Base-by-base conservation (phyloP, 1,140 invertebrate species). In the Solenopsis invicta region DNA sequence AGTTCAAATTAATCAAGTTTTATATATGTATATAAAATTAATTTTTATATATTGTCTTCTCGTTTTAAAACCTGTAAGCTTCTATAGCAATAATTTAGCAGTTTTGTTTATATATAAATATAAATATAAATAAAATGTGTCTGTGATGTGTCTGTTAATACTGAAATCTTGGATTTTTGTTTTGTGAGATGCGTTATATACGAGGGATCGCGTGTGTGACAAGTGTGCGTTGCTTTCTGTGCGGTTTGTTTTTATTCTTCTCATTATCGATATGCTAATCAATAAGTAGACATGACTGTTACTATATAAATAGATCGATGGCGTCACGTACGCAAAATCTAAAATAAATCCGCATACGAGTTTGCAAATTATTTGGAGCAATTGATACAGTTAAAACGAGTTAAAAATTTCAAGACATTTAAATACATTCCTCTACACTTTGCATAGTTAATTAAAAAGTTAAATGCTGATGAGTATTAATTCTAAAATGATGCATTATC, bases 231-330 rank as follows among this genome's bases (percentile, higher is more conserved):
- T 72, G 5, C 24, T 72, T 18, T 82, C 37, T 24, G 52, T n/a
- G 54, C 12, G 37, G 52, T 69, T 29, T 82, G 80, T 8, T 18
- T 82, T 82, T 82, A 69, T 82, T 18, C 13, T 34, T 74, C 24
- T 82, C 41, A 82, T 81, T 67, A 71, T 82, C 52, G 41, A 82
- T 41, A 72, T 74, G 80, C 24, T 82, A 74, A 74, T 82, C 67
- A 69, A 34, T 54, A 82, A 52, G 18, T 82, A 74, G 80, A 59
- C 52, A 45, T 41, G 78, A 82, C 18, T 74, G 16, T 6, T 59
- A 1, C 16, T 59, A 41, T 82, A 82, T 74, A 74, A 82, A 82
- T 82, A 82, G 66, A 72, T 62, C 52, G 67, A 61, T 18, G 8
- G 9, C 24, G 37, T 71, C 9, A 13, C 66, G 41, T 74, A 41